phyloP scores from a whole-genome alignment of 1,140 invertebrate genomes.

The Drosophila parvula region DNA sequence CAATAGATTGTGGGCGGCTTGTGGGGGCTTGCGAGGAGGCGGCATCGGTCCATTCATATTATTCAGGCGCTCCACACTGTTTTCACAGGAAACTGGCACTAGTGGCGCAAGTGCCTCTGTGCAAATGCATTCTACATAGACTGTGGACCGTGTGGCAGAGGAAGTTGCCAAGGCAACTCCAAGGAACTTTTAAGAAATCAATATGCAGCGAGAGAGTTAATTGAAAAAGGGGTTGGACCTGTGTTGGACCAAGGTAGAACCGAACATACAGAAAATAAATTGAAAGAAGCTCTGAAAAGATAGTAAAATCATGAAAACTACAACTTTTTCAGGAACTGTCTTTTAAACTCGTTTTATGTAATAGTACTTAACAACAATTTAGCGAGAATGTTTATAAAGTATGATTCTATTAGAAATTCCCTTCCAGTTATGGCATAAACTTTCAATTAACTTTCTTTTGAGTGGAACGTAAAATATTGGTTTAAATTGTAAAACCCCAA shows the following conservation, averaged over 20 bases:
- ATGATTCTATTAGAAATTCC: neutral
- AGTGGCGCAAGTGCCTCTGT: slow-evolving; percentile 13
- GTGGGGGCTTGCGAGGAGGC: slow-evolving; percentile 4
- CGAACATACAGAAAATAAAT: neutral
- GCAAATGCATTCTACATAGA: slow-evolving; percentile 26
- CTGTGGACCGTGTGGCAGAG: neutral
- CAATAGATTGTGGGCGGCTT: slow-evolving; percentile 20
- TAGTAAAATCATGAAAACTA: neutral
- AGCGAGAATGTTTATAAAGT: neutral
- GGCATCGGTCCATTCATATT: slow-evolving; percentile 31
- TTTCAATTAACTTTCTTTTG: neutral
- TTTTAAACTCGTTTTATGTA: neutral
- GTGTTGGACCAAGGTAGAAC: neutral
- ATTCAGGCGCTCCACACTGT: slow-evolving; percentile 19
- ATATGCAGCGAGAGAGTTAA: slow-evolving; percentile 26
- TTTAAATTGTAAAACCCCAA: no score
- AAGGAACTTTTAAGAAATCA: slow-evolving; percentile 29
- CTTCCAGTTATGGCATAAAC: no score
- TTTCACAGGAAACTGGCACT: slow-evolving; percentile 19
- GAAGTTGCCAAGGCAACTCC: slow-evolving; percentile 16
- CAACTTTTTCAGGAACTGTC: neutral
- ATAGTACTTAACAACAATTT: neutral
- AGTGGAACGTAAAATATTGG: no score
- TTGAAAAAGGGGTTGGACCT: slow-evolving; percentile 1
- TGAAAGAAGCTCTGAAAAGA: neutral